phyloP scores from a whole-genome alignment of 2,888 invertebrate species.

The Agrilus cyanescens region DNA sequence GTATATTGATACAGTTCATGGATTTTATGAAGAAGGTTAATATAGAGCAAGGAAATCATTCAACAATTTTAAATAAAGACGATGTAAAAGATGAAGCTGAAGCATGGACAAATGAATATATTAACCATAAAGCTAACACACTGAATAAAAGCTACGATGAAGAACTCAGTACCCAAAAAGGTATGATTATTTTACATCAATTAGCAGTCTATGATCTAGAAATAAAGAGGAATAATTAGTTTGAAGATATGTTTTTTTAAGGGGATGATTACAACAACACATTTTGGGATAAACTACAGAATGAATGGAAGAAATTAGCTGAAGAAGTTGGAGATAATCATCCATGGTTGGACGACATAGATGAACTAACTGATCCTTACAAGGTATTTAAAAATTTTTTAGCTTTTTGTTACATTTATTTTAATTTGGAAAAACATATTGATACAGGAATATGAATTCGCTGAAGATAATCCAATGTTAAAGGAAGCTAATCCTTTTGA shows the following conservation, averaged over 20 bases:
- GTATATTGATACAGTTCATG: conserved; percentile 51
- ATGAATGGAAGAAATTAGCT: conserved; percentile 70
- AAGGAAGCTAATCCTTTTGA: conserved; percentile 67
- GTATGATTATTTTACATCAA: too few relatives aligned
- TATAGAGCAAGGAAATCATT: conserved; percentile 50
- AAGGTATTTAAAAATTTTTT: conserved; percentile 31
- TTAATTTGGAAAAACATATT: conserved; percentile 6
- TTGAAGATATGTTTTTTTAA: conserved; percentile 12
- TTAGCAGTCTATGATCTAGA: too few relatives aligned
- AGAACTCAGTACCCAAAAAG: too few relatives aligned
- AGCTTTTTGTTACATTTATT: neutral
- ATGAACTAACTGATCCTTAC: conserved; percentile 49
- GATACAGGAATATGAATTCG: conserved; percentile 60
- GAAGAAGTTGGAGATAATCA: conserved; percentile 52
- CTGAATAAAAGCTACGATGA: conserved; percentile 28
- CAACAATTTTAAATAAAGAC: conserved; percentile 34
- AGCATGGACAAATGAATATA: conserved; percentile 39
- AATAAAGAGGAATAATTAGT: too few relatives aligned
- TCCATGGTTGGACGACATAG: conserved; percentile 62
- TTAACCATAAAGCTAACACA: conserved; percentile 24
- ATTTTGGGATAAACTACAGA: conserved; percentile 54
- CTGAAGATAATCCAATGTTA: conserved; percentile 76
- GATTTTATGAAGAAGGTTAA: conserved; percentile 71
- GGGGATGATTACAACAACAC: conserved; percentile 48
- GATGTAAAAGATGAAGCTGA: conserved; percentile 34